Evolutionary conservation across 1,140 invertebrate species (phyloP).

Genomic region (Drosophila trapezifrons): DNA sequence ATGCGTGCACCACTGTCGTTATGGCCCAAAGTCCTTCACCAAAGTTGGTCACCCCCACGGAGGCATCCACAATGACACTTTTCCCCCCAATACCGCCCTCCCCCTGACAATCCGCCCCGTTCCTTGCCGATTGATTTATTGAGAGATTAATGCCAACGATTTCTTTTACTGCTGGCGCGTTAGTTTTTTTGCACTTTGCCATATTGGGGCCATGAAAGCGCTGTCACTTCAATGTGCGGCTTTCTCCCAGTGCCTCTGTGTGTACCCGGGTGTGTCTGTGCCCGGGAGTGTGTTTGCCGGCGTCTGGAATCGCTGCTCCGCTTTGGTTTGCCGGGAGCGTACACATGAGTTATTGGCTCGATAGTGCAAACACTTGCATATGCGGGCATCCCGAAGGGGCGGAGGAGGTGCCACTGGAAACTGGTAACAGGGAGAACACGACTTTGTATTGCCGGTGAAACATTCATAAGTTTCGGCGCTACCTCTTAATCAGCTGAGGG

Average conservation of each 20-base stretch:
- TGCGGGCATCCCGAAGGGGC: constrained; percentile 6
- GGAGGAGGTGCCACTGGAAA: background rate
- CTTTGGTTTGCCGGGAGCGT: constrained; percentile 16
- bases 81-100: background rate
- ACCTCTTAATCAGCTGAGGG: constrained; percentile 30
- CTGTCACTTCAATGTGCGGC: constrained; percentile 41
- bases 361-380: constrained; percentile 46
- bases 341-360: constrained; percentile 46
- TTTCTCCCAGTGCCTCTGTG: constrained; percentile 23
- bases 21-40: background rate
- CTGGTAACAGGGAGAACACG: background rate
- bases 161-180: constrained; percentile 40
- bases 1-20: background rate
- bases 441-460: constrained; percentile 42
- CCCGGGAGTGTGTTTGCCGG: background rate
- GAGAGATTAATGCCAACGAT: constrained; percentile 55
- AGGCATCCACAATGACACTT: constrained; percentile 28
- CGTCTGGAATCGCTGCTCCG: constrained; percentile 17
- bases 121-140: constrained; percentile 57
- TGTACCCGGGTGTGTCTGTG: background rate
- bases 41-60: background rate
- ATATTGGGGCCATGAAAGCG: constrained; percentile 46
- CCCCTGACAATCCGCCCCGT: background rate
- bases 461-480: constrained; percentile 35
- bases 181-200: constrained; percentile 43